These are phyloP conservation scores for Todus mexicanus DNA, from an alignment of 2,797 vertebrate species.

Conservation along the genomic window DNA sequence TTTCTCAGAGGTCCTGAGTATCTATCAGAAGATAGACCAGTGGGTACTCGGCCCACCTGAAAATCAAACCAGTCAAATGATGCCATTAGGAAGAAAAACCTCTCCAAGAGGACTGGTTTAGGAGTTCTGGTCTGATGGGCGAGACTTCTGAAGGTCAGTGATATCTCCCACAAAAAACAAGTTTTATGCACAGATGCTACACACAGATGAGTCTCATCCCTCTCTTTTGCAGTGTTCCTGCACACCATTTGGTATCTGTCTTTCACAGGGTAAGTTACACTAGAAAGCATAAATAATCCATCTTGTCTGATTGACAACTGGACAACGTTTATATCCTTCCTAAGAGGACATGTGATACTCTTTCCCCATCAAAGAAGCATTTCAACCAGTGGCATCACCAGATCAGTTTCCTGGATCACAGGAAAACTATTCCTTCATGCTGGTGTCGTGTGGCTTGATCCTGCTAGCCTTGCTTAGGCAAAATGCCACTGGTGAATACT, in stretches of 20 bases:
- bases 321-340: not conserved
- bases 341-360: not conserved
- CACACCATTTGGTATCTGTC: not conserved
- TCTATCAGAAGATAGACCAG: not conserved
- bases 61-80: not conserved
- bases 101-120: not conserved
- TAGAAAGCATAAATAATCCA: not conserved
- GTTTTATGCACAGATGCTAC: not conserved
- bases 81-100: not conserved
- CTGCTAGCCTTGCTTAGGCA: not conserved
- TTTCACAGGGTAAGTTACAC: not conserved
- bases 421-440: not conserved
- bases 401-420: slow-evolving; percentile 33
- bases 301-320: not conserved
- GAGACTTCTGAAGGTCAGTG: not conserved
- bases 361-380: not conserved
- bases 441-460: not conserved
- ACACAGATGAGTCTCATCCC: not conserved
- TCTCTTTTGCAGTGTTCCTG: not conserved
- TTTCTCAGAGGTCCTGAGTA: not conserved
- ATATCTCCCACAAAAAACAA: not conserved
- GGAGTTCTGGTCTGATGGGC: not conserved
- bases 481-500: not conserved
- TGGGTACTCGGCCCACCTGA: not conserved
- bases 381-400: not conserved